Conservation (phyloP, 2,888 invertebrate species). For the Caenorhabditis afra region DNA sequence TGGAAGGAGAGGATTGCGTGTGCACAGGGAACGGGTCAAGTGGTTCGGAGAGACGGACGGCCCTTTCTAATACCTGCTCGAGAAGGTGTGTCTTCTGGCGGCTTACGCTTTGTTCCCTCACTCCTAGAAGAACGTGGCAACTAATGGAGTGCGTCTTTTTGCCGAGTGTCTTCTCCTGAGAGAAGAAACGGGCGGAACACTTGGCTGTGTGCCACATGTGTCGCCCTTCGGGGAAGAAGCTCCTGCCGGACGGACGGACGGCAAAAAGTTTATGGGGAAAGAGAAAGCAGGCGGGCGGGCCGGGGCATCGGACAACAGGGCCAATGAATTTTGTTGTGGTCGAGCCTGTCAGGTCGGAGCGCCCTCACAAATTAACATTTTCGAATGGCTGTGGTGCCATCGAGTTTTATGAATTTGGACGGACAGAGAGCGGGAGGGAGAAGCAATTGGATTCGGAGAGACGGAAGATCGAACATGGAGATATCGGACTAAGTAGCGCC, state of each 20-base stretch:
- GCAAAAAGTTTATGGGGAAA: constrained; percentile 26
- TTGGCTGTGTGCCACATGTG: constrained; percentile 39
- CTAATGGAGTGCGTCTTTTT: constrained; percentile 15
- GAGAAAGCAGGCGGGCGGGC: constrained; percentile 11
- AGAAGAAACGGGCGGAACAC: constrained; percentile 12
- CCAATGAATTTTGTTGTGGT: constrained; percentile 29
- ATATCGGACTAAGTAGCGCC: constrained; percentile 38
- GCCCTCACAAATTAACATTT: constrained; percentile 40
- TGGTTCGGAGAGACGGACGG: constrained; percentile 11
- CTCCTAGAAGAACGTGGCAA: constrained; percentile 1
- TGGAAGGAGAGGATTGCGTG: constrained; percentile 27
- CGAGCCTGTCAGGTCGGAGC: constrained; percentile 16
- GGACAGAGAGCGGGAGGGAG: too few species aligned
- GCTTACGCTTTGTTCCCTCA: constrained; percentile 31
- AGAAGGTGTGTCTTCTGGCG: constrained; percentile 48
- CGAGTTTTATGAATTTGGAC: constrained; percentile 11
- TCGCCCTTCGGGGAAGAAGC: constrained; percentile 16
- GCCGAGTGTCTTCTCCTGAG: constrained; percentile 3
- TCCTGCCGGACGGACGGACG: constrained; percentile 15
- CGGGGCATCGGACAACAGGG: constrained; percentile 2
- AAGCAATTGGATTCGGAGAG: not conserved
- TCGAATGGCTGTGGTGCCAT: not conserved
- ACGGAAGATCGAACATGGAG: constrained; percentile 37
- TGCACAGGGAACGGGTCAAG: constrained; percentile 44
- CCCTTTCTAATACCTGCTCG: constrained; percentile 33